phyloP scores from a whole-genome alignment of 2,113 vertebrate species.

The Callithrix jacchus region DNA sequence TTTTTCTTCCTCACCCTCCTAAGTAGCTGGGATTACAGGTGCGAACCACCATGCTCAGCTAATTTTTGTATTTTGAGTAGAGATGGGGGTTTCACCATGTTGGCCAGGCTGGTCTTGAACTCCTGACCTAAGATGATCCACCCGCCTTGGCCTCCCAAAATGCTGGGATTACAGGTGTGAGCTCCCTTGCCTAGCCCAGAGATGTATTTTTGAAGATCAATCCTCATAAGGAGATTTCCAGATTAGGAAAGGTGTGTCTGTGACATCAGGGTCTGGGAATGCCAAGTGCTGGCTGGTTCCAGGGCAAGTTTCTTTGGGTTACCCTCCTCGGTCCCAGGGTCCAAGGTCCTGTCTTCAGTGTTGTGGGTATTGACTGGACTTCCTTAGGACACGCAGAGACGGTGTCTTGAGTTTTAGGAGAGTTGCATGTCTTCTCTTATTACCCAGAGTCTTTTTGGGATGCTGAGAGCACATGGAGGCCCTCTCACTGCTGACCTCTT shows the following conservation, averaged over 20 bases:
- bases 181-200: no score
- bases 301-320: background rate
- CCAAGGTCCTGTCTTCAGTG: background rate
- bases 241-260: background rate
- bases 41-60: background rate
- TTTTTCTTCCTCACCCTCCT: background rate
- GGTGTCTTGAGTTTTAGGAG: background rate
- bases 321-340: background rate
- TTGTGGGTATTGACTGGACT: background rate
- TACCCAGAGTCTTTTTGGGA: background rate
- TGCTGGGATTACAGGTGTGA: background rate
- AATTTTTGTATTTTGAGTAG: background rate
- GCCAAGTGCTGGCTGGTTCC: background rate
- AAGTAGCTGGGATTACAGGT: background rate
- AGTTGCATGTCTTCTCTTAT: background rate
- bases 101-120: background rate
- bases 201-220: background rate
- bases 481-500: background rate
- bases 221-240: background rate
- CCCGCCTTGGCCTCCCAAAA: background rate
- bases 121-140: background rate
- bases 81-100: background rate
- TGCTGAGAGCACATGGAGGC: background rate
- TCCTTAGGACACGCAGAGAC: background rate
- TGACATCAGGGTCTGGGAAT: background rate